Evolutionary conservation across 2,113 vertebrate species (phyloP).

Genomic region (Papio anubis): DNA sequence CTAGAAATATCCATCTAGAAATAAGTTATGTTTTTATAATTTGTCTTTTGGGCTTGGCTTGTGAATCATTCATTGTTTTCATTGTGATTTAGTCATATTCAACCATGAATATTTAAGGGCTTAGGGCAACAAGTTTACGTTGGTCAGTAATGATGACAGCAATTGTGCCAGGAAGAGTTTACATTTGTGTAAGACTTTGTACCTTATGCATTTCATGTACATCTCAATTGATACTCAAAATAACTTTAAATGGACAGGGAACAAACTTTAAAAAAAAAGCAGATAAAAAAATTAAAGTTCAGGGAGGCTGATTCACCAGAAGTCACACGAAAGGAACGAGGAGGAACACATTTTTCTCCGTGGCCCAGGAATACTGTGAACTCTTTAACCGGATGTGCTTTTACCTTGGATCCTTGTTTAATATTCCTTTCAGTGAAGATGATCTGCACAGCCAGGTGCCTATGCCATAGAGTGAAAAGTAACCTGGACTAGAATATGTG

Average conservation of each 20-base stretch:
- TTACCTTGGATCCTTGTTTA: not conserved
- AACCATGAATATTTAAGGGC: not conserved
- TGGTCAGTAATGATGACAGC: not conserved
- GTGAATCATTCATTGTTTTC: not conserved
- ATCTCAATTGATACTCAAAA: not conserved
- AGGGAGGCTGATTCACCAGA: not conserved
- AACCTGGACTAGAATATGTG: not conserved
- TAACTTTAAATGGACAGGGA: not conserved
- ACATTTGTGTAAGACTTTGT: not conserved
- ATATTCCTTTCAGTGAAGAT: not conserved
- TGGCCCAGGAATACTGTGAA: not conserved
- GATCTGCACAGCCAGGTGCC: not conserved
- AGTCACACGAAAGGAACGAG: not conserved
- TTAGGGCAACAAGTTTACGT: not conserved
- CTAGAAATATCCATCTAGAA: not conserved
- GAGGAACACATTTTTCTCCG: not conserved
- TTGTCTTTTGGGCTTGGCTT: not conserved
- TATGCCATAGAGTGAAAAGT: not conserved
- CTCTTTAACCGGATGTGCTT: not conserved
- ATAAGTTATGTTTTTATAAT: not conserved
- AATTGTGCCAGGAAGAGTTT: not conserved
- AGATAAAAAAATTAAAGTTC: not conserved
- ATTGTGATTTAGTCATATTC: not conserved
- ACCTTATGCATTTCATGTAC: not conserved
- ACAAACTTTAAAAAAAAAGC: not conserved